phyloP scores from a whole-genome alignment of 2,797 vertebrate species.

The Oreonectes daqikongensis region DNA sequence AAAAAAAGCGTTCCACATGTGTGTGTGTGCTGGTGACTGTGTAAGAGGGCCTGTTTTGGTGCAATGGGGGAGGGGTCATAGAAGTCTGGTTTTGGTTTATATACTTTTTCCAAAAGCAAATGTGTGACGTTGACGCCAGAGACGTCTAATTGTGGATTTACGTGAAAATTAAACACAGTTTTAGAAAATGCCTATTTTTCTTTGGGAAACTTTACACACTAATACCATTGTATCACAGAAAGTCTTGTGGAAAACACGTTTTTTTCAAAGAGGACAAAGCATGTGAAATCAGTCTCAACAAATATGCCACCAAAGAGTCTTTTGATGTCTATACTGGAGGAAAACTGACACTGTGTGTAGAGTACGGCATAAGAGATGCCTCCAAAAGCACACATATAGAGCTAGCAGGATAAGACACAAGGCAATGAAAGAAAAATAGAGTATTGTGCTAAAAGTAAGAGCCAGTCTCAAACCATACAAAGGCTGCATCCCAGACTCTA shows the following conservation, averaged over 20 bases:
- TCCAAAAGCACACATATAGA: constrained; percentile 24
- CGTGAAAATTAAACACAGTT: constrained; percentile 40
- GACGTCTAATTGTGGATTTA: constrained; percentile 35
- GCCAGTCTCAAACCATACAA: constrained; percentile 44
- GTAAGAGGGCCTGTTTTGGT: constrained; percentile 53
- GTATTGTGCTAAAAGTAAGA: constrained; percentile 46
- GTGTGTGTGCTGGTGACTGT: constrained; percentile 36
- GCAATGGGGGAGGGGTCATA: constrained; percentile 55
- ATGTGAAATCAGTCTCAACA: constrained; percentile 43
- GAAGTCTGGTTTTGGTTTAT: constrained; percentile 59
- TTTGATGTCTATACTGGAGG: constrained; percentile 40
- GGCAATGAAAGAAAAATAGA: constrained; percentile 38
- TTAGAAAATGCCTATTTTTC: constrained; percentile 4
- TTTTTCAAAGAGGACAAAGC: constrained; percentile 35
- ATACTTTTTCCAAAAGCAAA: constrained; percentile 57
- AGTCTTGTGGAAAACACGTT: constrained; percentile 39
- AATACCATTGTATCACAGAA: constrained; percentile 45
- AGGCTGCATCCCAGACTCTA: constrained; percentile 38
- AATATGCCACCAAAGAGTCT: constrained; percentile 30
- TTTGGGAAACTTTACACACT: constrained; percentile 40
- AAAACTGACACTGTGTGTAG: constrained; percentile 44
- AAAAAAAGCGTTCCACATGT: constrained; percentile 60
- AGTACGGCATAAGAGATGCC: constrained; percentile 20
- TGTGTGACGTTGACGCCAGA: constrained; percentile 44
- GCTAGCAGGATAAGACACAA: constrained; percentile 23